These are phyloP conservation scores for Oreortyx pictus DNA, from an alignment of 2,797 vertebrate species.

Conservation along the genomic window DNA sequence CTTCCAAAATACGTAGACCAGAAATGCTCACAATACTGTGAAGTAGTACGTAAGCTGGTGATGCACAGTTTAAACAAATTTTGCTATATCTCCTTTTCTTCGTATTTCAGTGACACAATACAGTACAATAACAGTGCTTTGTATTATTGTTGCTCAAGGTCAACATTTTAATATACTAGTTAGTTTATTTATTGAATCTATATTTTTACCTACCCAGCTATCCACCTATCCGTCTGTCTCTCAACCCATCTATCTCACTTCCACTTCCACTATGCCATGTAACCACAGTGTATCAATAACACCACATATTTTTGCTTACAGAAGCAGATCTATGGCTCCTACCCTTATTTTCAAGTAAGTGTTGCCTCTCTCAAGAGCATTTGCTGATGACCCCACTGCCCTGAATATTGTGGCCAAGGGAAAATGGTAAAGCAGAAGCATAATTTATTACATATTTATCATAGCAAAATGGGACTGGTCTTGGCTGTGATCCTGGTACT, in stretches of 20 bases:
- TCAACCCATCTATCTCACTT: background rate
- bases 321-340: background rate
- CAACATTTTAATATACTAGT: background rate
- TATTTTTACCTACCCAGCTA: background rate
- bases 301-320: background rate
- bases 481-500: background rate
- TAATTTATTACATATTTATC: background rate
- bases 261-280: background rate
- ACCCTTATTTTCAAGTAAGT: background rate
- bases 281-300: background rate
- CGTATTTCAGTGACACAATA: background rate
- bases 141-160: background rate
- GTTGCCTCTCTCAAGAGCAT: background rate
- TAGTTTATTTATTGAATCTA: background rate
- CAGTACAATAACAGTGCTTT: background rate
- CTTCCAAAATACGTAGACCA: background rate
- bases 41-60: background rate
- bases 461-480: background rate
- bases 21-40: background rate
- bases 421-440: background rate
- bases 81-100: background rate
- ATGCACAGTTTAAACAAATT: background rate
- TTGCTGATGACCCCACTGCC: background rate
- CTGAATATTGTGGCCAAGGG: background rate
- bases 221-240: background rate